phyloP scores from a whole-genome alignment of 2,888 invertebrate genomes.

The Uloborus plumipes region DNA sequence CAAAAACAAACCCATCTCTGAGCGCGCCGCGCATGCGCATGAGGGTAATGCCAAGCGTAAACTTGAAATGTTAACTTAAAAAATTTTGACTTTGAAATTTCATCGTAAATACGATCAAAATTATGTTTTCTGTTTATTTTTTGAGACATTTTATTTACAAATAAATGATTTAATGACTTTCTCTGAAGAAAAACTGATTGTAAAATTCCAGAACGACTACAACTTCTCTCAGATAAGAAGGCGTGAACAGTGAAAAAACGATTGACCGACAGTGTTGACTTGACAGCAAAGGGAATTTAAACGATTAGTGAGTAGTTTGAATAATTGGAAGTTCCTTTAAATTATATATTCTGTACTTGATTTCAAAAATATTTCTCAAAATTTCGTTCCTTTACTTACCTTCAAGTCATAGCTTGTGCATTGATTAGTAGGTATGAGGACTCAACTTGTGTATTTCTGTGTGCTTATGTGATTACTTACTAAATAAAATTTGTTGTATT shows the following conservation, averaged over 20 bases:
- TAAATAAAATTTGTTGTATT: background rate
- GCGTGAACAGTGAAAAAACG: constrained; percentile 57
- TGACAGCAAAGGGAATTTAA: constrained; percentile 28
- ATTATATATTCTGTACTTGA: constrained; percentile 3
- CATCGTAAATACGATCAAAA: too few relatives aligned
- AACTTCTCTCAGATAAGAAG: constrained; percentile 36
- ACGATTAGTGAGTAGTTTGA: constrained; percentile 52
- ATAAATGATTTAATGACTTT: too few relatives aligned
- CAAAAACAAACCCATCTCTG: too few relatives aligned
- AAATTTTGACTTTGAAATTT: too few relatives aligned
- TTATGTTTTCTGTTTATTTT: too few relatives aligned
- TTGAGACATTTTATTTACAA: too few relatives aligned
- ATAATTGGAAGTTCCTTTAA: constrained; percentile 11
- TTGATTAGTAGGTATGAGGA: constrained; percentile 44
- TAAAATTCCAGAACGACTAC: constrained; percentile 13
- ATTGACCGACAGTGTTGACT: constrained; percentile 23
- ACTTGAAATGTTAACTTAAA: too few relatives aligned
- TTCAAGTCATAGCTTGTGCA: constrained; percentile 8
- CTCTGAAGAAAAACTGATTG: too few relatives aligned
- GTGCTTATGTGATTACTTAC: background rate
- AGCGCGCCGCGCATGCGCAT: too few relatives aligned
- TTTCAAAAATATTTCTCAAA: background rate
- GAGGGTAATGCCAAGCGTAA: too few relatives aligned
- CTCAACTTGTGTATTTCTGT: constrained; percentile 3
- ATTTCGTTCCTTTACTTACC: background rate